These are phyloP conservation scores for Sceliomorpha sp. DNA, from an alignment of 2,888 invertebrate genomes.

Conservation along the genomic window DNA sequence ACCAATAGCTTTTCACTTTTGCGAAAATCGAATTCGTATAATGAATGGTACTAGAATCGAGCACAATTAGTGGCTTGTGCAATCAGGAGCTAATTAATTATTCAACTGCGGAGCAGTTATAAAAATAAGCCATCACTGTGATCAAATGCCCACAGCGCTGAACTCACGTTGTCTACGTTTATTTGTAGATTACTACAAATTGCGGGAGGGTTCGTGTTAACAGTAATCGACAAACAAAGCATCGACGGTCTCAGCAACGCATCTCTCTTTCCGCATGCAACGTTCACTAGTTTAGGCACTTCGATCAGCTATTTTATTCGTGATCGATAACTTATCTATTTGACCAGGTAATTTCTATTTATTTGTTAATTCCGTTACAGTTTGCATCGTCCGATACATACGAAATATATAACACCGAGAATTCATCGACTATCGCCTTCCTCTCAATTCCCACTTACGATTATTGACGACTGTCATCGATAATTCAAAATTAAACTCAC, in stretches of 20 bases:
- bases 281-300: constrained; percentile 29
- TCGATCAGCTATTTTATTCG: background rate
- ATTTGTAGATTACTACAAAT: constrained; percentile 54
- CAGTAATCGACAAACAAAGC: constrained; percentile 39
- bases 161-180: constrained; percentile 39
- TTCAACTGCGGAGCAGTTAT: constrained; percentile 14
- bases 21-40: constrained; percentile 8
- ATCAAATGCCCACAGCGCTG: constrained; percentile 8
- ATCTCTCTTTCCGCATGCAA: constrained; percentile 35
- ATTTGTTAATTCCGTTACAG: too few species aligned
- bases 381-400: too few species aligned
- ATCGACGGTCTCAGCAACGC: constrained; percentile 59
- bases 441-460: too few species aligned
- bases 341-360: too few species aligned
- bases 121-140: constrained; percentile 30
- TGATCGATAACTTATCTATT: too few species aligned
- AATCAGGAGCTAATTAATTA: constrained; percentile 36
- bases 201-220: constrained; percentile 51
- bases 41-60: constrained; percentile 13
- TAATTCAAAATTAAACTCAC: too few species aligned
- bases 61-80: constrained; percentile 20
- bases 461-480: too few species aligned
- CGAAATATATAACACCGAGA: too few species aligned
- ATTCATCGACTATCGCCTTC: too few species aligned
- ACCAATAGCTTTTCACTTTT: constrained; percentile 13